A percentile compares a stretch with the other conserved stretches of the same genome.
Evolutionary conservation across 2,113 vertebrate species (phyloP).

Genomic region (Percina caprodes): DNA sequence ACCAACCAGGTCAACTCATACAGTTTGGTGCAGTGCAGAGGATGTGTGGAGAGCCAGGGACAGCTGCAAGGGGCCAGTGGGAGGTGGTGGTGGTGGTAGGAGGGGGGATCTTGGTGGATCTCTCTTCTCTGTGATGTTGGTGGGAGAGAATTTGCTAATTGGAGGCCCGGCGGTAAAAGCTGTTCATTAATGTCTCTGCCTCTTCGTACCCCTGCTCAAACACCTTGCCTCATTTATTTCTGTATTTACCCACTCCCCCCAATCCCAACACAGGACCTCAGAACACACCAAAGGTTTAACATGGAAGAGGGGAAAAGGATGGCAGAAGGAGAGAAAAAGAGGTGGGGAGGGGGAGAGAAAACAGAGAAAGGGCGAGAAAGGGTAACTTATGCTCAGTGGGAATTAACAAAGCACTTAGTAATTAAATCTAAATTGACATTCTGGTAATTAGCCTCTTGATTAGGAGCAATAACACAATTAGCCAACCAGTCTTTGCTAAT

Average conservation of each 20-base stretch:
- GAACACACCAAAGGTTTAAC: slow-evolving; percentile 69
- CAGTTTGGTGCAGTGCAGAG: slow-evolving; percentile 9
- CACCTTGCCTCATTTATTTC: slow-evolving; percentile 81
- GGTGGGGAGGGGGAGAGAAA: slow-evolving; percentile 37
- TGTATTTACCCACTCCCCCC: slow-evolving; percentile 74
- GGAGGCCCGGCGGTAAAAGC: slow-evolving; percentile 79
- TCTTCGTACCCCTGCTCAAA: slow-evolving; percentile 77
- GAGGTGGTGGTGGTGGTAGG: slow-evolving; percentile 1
- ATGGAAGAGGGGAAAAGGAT: slow-evolving; percentile 53
- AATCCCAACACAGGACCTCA: slow-evolving; percentile 64
- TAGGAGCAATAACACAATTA: slow-evolving; percentile 91
- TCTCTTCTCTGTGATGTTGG: slow-evolving; percentile 73
- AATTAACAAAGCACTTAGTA: slow-evolving; percentile 90
- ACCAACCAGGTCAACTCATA: neutral
- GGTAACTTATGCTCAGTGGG: slow-evolving; percentile 86
- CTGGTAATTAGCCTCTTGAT: slow-evolving; percentile 90
- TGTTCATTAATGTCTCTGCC: slow-evolving; percentile 82
- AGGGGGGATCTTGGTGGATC: slow-evolving; percentile 56
- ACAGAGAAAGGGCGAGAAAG: slow-evolving; percentile 58
- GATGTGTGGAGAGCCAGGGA: slow-evolving; percentile 38
- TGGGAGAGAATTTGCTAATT: slow-evolving; percentile 78
- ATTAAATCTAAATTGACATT: slow-evolving; percentile 92
- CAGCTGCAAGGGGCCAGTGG: slow-evolving; percentile 40
- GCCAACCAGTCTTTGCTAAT: slow-evolving; percentile 88
- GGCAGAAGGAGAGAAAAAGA: slow-evolving; percentile 30